A percentile compares a stretch with the other conserved stretches of the same genome.
Evolutionary conservation across 2,797 vertebrate genomes (phyloP).

Genomic region (Aulostomus chinensis): DNA sequence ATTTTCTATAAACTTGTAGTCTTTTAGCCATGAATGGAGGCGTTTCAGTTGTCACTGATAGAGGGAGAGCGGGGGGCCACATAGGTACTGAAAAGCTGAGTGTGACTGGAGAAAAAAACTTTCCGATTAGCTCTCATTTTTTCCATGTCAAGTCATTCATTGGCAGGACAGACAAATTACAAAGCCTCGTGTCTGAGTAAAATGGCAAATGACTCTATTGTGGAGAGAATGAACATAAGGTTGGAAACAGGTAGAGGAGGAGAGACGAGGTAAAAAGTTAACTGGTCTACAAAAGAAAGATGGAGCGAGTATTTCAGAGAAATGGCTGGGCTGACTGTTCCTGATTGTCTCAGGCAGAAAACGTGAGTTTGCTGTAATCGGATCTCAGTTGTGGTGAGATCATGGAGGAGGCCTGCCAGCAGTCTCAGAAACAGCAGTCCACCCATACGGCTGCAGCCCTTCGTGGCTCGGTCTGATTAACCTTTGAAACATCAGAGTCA

Average conservation of each 20-base stretch:
- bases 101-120: constrained; percentile 50
- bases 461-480: constrained; percentile 33
- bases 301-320: constrained; percentile 6
- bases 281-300: constrained; percentile 3
- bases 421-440: constrained; percentile 50
- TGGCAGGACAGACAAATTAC: constrained; percentile 41
- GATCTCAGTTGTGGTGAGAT: constrained; percentile 74
- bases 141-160: constrained; percentile 69
- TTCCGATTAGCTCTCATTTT: constrained; percentile 66
- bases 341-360: constrained; percentile 59
- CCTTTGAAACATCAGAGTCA: constrained; percentile 20
- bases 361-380: constrained; percentile 74
- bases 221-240: constrained; percentile 2
- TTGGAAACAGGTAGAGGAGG: constrained; percentile 9
- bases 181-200: constrained; percentile 30
- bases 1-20: neutral
- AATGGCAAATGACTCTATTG: constrained; percentile 13
- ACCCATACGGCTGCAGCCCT: constrained; percentile 46
- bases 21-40: constrained; percentile 4
- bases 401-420: constrained; percentile 69
- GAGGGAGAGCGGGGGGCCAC: constrained; percentile 5
- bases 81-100: constrained; percentile 10
- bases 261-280: neutral
- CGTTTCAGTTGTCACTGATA: constrained; percentile 15
- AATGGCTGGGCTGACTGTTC: constrained; percentile 48